Conservation (phyloP, 1,140 invertebrate genomes). For the Caenorhabditis latens region DNA sequence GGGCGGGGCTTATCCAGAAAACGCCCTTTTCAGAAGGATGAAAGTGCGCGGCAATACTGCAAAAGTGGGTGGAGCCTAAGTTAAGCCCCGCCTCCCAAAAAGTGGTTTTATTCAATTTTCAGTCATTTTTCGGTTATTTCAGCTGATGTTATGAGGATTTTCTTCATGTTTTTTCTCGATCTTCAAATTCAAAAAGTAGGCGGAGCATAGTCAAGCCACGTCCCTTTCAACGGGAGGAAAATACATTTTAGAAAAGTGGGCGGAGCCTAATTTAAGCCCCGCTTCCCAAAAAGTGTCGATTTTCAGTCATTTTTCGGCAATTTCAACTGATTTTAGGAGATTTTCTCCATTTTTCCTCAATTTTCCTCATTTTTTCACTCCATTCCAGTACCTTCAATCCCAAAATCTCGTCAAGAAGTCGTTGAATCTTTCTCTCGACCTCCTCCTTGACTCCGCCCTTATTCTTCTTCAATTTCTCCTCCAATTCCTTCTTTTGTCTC, state of each 20-base stretch:
- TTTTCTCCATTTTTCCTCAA: background rate
- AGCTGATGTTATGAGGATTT: no score
- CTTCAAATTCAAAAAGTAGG: no score
- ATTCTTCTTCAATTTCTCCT: background rate
- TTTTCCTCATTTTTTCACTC: background rate
- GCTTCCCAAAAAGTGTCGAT: background rate
- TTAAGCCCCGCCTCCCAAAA: no score
- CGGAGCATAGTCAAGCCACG: no score
- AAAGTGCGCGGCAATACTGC: no score
- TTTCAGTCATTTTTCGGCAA: background rate
- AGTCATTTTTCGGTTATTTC: no score
- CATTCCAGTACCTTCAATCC: background rate
- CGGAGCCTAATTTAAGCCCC: background rate
- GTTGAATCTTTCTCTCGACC: background rate
- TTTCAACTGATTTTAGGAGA: background rate
- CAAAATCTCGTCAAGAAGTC: background rate
- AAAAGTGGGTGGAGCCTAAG: no score
- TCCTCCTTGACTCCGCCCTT: background rate
- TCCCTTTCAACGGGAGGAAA: no score
- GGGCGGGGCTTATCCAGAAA: no score
- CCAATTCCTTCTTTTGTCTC: conserved; percentile 19
- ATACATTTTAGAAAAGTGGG: no score
- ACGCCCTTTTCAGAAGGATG: no score
- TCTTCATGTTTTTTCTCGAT: background rate
- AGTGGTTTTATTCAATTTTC: no score